Percentiles rank a stretch among this genome's conserved stretches.
Conservation (phyloP, 2,797 vertebrate genomes). For the Tympanoctomys barrerae region DNA sequence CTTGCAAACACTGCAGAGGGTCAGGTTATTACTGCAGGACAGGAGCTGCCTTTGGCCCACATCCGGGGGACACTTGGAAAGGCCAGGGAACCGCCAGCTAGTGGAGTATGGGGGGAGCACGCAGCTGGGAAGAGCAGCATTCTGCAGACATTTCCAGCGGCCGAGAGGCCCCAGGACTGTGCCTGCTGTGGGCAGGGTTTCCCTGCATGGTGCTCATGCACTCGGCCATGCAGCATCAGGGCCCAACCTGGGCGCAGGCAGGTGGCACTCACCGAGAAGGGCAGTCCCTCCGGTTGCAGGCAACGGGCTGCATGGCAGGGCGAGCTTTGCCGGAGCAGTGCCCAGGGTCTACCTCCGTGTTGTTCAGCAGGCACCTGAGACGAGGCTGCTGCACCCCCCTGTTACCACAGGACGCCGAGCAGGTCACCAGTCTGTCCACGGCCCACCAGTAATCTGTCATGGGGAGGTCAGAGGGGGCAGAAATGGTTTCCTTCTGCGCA, state of each 20-base stretch:
- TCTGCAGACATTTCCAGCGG: not conserved
- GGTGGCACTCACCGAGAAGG: slow-evolving; percentile 91
- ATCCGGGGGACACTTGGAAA: not conserved
- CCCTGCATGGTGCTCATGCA: not conserved
- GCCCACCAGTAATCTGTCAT: slow-evolving; percentile 89
- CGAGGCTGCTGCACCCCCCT: slow-evolving; percentile 89
- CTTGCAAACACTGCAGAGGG: not conserved
- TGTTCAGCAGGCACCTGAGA: slow-evolving; percentile 89
- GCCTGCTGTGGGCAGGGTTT: not conserved
- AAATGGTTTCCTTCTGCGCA: not conserved
- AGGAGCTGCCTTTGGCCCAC: not conserved
- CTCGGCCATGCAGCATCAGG: not conserved
- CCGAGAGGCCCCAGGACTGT: not conserved
- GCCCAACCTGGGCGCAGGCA: not conserved
- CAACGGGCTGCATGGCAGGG: slow-evolving; percentile 85
- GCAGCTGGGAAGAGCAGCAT: not conserved
- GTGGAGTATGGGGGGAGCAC: not conserved
- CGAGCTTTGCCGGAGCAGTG: slow-evolving; percentile 89
- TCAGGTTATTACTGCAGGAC: not conserved
- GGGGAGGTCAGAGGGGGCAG: not conserved
- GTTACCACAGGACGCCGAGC: slow-evolving; percentile 89
- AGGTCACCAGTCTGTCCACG: slow-evolving; percentile 84
- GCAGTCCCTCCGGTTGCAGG: slow-evolving; percentile 93
- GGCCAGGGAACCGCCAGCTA: accelerated
- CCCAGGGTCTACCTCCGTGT: slow-evolving; percentile 83